A percentile compares a stretch with the other conserved stretches of the same genome.
Evolutionary conservation across 2,888 invertebrate genomes (phyloP).

Genomic region (Leptopilina syphax): DNA sequence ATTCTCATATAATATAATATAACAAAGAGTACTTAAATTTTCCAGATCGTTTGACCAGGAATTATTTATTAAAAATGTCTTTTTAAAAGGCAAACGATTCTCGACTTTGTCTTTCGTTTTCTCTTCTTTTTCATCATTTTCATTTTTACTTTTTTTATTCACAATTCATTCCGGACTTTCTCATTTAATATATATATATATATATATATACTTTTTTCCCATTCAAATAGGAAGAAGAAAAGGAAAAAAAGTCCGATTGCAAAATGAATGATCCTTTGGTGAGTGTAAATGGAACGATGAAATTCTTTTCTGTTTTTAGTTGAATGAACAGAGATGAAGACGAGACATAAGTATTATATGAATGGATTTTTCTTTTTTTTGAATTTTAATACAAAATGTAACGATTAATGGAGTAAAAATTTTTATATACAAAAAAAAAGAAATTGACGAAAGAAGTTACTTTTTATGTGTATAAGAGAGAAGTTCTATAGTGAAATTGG

Average conservation of each 20-base stretch:
- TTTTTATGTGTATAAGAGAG: background rate
- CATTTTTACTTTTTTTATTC: background rate
- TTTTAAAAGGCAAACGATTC: background rate
- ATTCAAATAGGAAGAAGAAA: background rate
- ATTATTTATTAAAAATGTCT: conserved; percentile 28
- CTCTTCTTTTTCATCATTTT: background rate
- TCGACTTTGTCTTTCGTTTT: background rate
- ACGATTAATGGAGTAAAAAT: background rate
- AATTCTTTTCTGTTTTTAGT: conserved; percentile 24
- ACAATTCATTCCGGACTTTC: too few species aligned
- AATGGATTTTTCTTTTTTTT: conserved; percentile 5
- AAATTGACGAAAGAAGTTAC: background rate
- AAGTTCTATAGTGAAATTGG: background rate
- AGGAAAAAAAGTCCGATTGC: conserved; percentile 8
- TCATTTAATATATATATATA: too few species aligned
- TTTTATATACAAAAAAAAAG: background rate
- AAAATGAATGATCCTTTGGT: background rate
- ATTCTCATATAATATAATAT: conserved; percentile 13
- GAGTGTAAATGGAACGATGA: conserved; percentile 13
- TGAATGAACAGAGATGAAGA: background rate
- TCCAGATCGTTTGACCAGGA: background rate
- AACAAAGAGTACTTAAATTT: conserved; percentile 36
- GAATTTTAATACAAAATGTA: background rate
- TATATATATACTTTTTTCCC: too few species aligned
- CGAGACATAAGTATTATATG: conserved; percentile 10